Evolutionary conservation across 2,888 invertebrate species (phyloP).

Genomic region (Tryphoninae sp.): DNA sequence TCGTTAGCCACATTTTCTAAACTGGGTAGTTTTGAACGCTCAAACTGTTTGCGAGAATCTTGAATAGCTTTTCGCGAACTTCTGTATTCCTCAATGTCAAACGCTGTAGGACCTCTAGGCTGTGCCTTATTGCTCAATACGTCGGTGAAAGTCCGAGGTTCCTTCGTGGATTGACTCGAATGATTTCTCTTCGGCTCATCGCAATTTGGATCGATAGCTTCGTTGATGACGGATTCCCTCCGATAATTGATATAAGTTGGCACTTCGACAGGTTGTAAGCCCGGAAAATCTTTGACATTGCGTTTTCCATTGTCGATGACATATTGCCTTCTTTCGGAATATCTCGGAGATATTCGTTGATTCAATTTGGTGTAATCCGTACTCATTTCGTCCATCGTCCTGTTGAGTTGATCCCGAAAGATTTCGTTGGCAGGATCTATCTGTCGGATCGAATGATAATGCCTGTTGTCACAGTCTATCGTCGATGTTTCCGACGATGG

Average conservation of each 20-base stretch:
- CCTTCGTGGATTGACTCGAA: constrained; percentile 13
- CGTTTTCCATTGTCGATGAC: constrained; percentile 16
- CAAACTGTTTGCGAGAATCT: constrained; percentile 33
- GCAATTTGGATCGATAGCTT: constrained; percentile 9
- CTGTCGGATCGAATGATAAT: constrained; percentile 32
- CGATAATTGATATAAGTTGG: background rate
- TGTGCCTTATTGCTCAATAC: constrained; percentile 3
- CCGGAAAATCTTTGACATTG: constrained; percentile 21
- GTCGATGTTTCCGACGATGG: constrained; percentile 33
- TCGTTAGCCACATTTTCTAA: constrained; percentile 34
- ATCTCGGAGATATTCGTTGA: background rate
- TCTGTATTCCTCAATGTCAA: constrained; percentile 43
- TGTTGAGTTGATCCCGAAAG: constrained; percentile 27
- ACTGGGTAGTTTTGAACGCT: constrained; percentile 26
- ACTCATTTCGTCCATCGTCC: constrained; percentile 16
- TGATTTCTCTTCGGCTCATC: constrained; percentile 15
- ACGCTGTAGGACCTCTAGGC: constrained; percentile 17
- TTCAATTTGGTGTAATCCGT: constrained; percentile 19
- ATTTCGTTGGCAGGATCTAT: constrained; percentile 41
- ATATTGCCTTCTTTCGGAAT: constrained; percentile 1
- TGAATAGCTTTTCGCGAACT: constrained; percentile 30
- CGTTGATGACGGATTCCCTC: constrained; percentile 12
- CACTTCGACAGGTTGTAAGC: constrained; percentile 1
- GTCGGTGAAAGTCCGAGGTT: background rate
- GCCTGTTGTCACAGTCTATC: constrained; percentile 31